Evolutionary conservation across 1,140 invertebrate species (phyloP).

Genomic region (Acromyrmex charruanus): DNA sequence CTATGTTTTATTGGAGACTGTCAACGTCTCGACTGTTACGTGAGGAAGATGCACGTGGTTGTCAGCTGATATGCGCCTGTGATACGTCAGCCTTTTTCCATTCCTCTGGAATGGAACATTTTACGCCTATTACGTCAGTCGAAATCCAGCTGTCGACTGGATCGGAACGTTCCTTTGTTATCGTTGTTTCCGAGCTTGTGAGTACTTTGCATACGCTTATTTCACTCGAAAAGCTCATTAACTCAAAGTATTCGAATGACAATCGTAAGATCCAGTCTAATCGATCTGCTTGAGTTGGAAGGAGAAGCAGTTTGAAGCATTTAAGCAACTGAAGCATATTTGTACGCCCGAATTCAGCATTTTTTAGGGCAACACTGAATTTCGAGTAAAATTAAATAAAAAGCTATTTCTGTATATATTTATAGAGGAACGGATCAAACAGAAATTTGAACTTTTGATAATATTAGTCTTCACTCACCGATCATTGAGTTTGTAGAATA

Average conservation of each 20-base stretch:
- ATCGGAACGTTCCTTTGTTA: neutral
- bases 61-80: conserved; percentile 74
- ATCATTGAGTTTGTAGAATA: neutral
- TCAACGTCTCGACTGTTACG: neutral
- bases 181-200: neutral
- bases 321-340: no score
- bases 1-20: neutral
- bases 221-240: neutral
- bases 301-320: no score
- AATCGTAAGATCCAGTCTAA: neutral
- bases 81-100: conserved; percentile 57
- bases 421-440: neutral
- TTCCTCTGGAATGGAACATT: conserved; percentile 16
- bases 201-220: neutral
- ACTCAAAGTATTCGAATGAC: neutral
- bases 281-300: no score
- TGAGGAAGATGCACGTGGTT: conserved; percentile 71
- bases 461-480: neutral
- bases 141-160: conserved; percentile 36
- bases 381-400: neutral
- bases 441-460: neutral
- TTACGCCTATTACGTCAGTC: conserved; percentile 55
- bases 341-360: no score
- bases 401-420: no score
- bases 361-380: no score